These are phyloP conservation scores for Parapsyche elsis DNA, from an alignment of 1,140 invertebrate species.

Conservation along the genomic window DNA sequence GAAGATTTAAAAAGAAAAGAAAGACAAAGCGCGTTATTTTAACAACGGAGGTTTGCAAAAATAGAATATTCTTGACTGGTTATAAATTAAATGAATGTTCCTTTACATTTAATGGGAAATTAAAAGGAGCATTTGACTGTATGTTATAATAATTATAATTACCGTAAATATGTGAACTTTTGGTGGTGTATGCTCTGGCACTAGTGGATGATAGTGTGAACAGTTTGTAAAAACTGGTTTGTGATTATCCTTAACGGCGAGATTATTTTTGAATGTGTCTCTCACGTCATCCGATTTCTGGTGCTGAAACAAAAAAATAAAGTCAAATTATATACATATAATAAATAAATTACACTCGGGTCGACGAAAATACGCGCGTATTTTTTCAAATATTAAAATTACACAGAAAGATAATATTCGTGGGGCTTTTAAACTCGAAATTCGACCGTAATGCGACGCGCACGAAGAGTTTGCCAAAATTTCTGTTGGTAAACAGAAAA, in stretches of 20 bases:
- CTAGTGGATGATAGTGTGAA: conserved; percentile 73
- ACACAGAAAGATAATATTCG: neutral
- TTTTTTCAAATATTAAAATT: conserved; percentile 13
- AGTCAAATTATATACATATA: neutral
- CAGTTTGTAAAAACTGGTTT: conserved; percentile 82
- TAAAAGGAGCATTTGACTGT: neutral
- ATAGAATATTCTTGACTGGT: no score
- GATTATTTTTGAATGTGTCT: neutral
- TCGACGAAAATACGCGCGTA: no score
- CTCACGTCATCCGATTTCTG: neutral
- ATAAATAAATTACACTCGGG: neutral
- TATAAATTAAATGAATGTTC: no score
- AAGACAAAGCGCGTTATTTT: no score
- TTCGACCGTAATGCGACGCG: no score
- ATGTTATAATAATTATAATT: conserved; percentile 49
- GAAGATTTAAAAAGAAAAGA: no score
- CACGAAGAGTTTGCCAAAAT: neutral
- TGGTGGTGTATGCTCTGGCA: conserved; percentile 74
- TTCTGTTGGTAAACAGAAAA: neutral
- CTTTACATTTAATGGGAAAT: no score
- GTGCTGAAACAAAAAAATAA: conserved; percentile 35
- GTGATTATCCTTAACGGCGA: conserved; percentile 72
- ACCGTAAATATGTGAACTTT: conserved; percentile 75
- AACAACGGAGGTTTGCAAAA: no score
- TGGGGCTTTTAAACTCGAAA: no score